Base-by-base conservation (phyloP, 1,140 invertebrate species). In the Temnothorax curvispinosus region DNA sequence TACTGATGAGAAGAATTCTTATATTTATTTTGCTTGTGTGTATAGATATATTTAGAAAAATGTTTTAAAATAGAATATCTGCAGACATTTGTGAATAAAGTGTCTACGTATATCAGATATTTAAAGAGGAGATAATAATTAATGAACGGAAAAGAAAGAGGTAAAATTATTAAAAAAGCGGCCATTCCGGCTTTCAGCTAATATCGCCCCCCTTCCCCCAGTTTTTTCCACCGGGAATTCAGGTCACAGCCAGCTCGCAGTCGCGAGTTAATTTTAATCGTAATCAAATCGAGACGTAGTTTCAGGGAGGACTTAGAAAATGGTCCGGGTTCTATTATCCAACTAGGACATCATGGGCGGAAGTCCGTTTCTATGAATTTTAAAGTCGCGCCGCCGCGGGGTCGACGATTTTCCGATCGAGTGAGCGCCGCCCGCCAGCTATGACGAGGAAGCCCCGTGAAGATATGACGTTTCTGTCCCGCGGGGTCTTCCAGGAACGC, bases 331-430 rank as follows among this genome's bases (percentile, higher is more conserved):
- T 75, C 18, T 38, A 50, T 50, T 84, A 75, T 75, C 47, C 54
- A 74, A n/a, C 18, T 50, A 21, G 54, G 41, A 54, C n/a, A 80
- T 80, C 56, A n/a, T 9, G n/a, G 50, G 13, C 15, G 27, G 4
- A 60, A 62, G 11, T 21, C 38, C n/a, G 32, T 84, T 75, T 50
- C 80, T 75, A 84, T 75, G 38, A 75, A 84, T 84, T 60, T 84
- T 84, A 75, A 75, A 74, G 41, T 74, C 18, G 52, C 52, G 54
- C n/a, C 62, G 3, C 32, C 44, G n/a, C 47, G 41, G 50, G 27
- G 27, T 74, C 41, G 80, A 62, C 41, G 41, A 74, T 82, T 47
- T 84, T 75, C 54, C 54, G 69, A 84, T 62, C 80, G 54, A 47
- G 52, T 18, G 67, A 6, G 11, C 41, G 65, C 27, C 41, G 65